A percentile compares a stretch with the other conserved stretches of the same genome.
These are phyloP conservation scores for Sphaeridia pumilis DNA, from an alignment of 2,888 invertebrate species.

Conservation along the genomic window DNA sequence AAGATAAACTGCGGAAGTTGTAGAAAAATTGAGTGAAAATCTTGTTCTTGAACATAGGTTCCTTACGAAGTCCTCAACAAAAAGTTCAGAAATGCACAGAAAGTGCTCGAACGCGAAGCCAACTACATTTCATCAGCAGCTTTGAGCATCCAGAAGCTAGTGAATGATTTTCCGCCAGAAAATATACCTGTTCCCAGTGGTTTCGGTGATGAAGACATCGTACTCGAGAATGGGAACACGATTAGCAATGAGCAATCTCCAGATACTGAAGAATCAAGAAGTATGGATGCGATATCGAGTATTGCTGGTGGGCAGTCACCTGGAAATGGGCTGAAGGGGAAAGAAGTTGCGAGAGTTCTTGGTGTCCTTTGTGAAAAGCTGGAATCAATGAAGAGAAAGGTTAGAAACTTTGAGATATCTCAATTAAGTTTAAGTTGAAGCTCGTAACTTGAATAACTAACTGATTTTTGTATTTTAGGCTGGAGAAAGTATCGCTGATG, in stretches of 20 bases:
- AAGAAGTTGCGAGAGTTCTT: constrained; percentile 65
- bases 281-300: not conserved
- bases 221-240: not conserved
- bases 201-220: not conserved
- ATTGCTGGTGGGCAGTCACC: not conserved
- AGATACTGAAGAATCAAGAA: not conserved
- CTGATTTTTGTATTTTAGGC: constrained; percentile 44
- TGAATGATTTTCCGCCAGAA: constrained; percentile 43
- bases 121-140: constrained; percentile 73
- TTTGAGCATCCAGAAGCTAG: constrained; percentile 62
- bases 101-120: constrained; percentile 82
- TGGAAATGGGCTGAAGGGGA: constrained; percentile 41
- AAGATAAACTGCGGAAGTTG: no score
- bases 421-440: not conserved
- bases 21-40: no score
- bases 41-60: constrained; percentile 49
- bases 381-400: constrained; percentile 78
- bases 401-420: constrained; percentile 31
- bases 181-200: constrained; percentile 8
- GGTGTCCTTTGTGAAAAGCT: constrained; percentile 82
- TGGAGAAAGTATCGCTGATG: constrained; percentile 83
- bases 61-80: constrained; percentile 97
- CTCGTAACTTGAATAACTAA: not conserved
- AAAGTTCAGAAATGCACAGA: constrained; percentile 89
- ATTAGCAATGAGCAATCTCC: not conserved